Conservation (phyloP, 2,797 vertebrate genomes). For the Urocyon cinereoargenteus region DNA sequence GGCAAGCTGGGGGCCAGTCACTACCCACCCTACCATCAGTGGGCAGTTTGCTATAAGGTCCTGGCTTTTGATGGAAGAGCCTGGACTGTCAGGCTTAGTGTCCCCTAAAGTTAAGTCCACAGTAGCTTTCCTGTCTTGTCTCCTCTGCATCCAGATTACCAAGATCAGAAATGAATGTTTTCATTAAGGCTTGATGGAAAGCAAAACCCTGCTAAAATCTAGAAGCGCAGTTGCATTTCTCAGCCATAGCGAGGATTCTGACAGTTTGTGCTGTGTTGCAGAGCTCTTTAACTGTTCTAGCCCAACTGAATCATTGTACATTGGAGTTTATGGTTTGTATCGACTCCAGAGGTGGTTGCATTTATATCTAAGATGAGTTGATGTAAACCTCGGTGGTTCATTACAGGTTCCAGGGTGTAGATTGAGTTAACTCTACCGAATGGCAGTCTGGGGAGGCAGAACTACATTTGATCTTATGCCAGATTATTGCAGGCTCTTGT, state of each 20-base stretch:
- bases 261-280: neutral
- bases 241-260: neutral
- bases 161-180: slow-evolving; percentile 8
- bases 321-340: neutral
- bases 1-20: neutral
- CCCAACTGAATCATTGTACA: neutral
- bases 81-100: neutral
- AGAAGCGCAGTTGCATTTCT: neutral
- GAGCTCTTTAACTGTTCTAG: neutral
- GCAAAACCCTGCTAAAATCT: neutral
- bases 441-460: neutral
- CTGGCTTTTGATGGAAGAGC: neutral
- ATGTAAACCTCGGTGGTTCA: neutral
- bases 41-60: neutral
- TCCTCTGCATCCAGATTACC: neutral
- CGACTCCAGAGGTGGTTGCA: neutral
- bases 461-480: neutral
- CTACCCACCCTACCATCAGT: rapidly evolving
- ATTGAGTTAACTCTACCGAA: neutral
- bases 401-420: neutral
- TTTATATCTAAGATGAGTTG: neutral
- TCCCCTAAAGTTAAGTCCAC: neutral
- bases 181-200: neutral
- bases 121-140: neutral
- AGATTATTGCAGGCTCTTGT: neutral